Percentiles rank a stretch among this genome's conserved stretches.
Evolutionary conservation across 92 coral and sea anemone genomes (phyloP).

Genomic region (Phenganax marumi): DNA sequence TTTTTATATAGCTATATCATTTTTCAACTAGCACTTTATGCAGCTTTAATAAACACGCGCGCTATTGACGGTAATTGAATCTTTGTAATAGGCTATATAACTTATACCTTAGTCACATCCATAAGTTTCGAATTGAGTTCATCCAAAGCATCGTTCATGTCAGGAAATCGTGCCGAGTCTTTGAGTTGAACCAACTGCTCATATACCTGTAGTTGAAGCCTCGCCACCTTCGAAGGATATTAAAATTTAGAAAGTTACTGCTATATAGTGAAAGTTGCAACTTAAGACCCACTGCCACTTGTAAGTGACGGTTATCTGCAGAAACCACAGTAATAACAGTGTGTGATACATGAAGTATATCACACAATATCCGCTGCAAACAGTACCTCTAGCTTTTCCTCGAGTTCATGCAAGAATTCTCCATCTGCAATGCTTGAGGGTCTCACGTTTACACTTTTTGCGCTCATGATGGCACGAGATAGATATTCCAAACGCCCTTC

Average conservation of each 20-base stretch:
- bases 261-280: too few relatives aligned
- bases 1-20: too few relatives aligned
- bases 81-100: background rate
- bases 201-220: conserved; percentile 88
- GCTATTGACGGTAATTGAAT: background rate
- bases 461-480: conserved; percentile 98
- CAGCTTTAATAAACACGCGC: too few relatives aligned
- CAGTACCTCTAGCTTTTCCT: conserved; percentile 90
- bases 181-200: conserved; percentile 73
- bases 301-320: too few relatives aligned
- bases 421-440: conserved; percentile 92
- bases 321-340: background rate
- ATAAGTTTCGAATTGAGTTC: conserved; percentile 69
- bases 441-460: conserved; percentile 85
- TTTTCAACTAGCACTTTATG: too few relatives aligned
- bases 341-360: background rate
- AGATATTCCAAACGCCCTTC: conserved; percentile 86
- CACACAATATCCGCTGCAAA: background rate
- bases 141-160: conserved; percentile 66
- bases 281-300: too few relatives aligned
- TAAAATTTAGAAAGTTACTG: background rate
- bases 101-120: conserved; percentile 82
- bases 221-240: conserved; percentile 69
- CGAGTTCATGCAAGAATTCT: conserved; percentile 93
- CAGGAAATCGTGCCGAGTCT: conserved; percentile 58